Evolutionary conservation across 2,113 vertebrate species (phyloP), one percentile per base, ranked within the genome.

Genomic region (Puntigrus tetrazona): DNA sequence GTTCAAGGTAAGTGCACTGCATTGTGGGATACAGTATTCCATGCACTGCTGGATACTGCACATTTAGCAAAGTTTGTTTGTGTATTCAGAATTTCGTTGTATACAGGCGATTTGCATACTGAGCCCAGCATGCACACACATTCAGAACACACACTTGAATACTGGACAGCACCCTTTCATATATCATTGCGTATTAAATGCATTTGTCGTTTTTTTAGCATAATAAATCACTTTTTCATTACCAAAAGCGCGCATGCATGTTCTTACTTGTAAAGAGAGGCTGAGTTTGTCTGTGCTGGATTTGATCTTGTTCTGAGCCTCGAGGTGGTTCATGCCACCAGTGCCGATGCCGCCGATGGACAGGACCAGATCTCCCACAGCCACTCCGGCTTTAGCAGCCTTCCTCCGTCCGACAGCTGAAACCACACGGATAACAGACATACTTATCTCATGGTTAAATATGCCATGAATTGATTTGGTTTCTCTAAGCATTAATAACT

Each of bases 291-390:
- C 96, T 25, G 95, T 91, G 87, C 96, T 97, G 10, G 92, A 95
- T 91, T 99, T 99, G 91, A 99, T 99, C 93, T 98, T 99, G 95
- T 98, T 99, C 91, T 99, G 98, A 67, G 98, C 98, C 93, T 99
- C 98, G 50, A 99, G 95, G 81, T 99, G 97, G 92, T 98, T 98
- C 97, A 99, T 98, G 67, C 96, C 95, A 0, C 98, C 96, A 0
- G 98, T 96, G 87, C 94, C 94, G 90, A 98, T 94, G 59, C 97
- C 98, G 36, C 97, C 96, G 36, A 99, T 98, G 90, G 95, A 97
- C 87, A 98, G 93, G 89, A 99, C 96, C 90, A 96, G 86, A 47
- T 99, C 98, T 13, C 98, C 97, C 34, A 98, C 95, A 4, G 94
- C 93, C 20, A 99, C 94, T 0, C 95, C 94, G 0, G 96, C 96